Conservation (phyloP, 1,140 invertebrate genomes). For the Orchesella cincta region DNA sequence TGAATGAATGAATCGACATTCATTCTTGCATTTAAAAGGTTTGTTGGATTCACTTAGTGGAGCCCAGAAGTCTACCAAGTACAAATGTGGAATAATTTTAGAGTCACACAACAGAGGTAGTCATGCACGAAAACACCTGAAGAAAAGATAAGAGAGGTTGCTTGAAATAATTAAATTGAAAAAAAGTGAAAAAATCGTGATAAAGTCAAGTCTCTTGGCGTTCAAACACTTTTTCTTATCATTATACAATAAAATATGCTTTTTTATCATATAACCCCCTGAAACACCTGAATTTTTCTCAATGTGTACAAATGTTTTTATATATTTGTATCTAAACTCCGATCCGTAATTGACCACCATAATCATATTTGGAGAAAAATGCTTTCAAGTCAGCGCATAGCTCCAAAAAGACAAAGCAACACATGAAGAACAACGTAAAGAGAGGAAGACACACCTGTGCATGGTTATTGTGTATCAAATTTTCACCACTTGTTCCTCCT, state of each 20-base stretch:
- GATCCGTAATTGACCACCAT: background rate
- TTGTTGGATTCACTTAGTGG: no score
- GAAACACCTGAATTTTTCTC: conserved; percentile 2
- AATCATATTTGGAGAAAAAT: background rate
- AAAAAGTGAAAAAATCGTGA: conserved; percentile 11
- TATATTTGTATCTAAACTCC: no score
- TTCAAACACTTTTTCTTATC: background rate
- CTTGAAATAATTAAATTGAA: no score
- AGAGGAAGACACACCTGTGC: background rate
- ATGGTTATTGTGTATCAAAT: background rate
- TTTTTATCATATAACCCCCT: no score
- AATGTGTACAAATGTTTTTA: conserved; percentile 3
- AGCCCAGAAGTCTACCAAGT: no score
- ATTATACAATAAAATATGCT: background rate
- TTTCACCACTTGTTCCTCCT: background rate
- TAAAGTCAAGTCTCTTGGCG: background rate
- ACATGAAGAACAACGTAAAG: background rate
- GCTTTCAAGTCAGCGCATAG: background rate
- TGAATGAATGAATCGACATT: no score
- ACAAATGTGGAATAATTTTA: no score
- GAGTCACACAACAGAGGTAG: no score
- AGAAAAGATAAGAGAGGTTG: no score
- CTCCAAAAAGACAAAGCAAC: background rate
- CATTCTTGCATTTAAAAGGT: no score
- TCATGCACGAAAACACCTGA: no score